A percentile compares a stretch with the other conserved stretches of the same genome.
These are phyloP conservation scores for Rhinogobio ventralis DNA, from an alignment of 2,797 vertebrate genomes.

Conservation along the genomic window DNA sequence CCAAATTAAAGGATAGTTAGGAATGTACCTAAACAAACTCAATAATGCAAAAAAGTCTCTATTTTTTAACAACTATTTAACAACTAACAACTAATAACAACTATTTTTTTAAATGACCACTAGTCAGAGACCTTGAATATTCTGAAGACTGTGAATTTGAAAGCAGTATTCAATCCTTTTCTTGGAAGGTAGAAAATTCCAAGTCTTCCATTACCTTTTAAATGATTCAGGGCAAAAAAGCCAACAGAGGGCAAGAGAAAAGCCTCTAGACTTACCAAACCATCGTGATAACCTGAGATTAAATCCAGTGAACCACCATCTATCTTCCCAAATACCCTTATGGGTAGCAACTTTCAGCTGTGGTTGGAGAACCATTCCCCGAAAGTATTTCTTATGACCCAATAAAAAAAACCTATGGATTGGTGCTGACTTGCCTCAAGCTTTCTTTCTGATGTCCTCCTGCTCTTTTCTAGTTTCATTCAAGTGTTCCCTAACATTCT, in stretches of 20 bases:
- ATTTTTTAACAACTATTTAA: too few species aligned
- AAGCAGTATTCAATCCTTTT: neutral
- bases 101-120: neutral
- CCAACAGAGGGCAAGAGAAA: neutral
- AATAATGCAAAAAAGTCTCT: neutral
- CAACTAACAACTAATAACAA: too few species aligned
- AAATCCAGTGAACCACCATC: conserved; percentile 24
- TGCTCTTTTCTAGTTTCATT: neutral
- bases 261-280: conserved; percentile 48
- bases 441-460: neutral
- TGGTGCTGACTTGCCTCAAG: neutral
- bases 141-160: neutral
- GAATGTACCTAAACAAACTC: neutral
- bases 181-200: neutral
- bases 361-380: conserved; percentile 19
- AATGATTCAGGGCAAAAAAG: neutral
- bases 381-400: conserved; percentile 29
- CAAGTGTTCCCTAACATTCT: neutral
- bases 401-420: conserved; percentile 10
- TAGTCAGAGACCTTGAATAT: neutral
- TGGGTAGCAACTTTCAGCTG: conserved; percentile 12
- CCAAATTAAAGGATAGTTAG: neutral
- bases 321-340: conserved; percentile 48
- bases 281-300: conserved; percentile 42
- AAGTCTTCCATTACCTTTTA: neutral